Base-by-base conservation (phyloP, 2,888 invertebrate species). In the Sericinus montela region DNA sequence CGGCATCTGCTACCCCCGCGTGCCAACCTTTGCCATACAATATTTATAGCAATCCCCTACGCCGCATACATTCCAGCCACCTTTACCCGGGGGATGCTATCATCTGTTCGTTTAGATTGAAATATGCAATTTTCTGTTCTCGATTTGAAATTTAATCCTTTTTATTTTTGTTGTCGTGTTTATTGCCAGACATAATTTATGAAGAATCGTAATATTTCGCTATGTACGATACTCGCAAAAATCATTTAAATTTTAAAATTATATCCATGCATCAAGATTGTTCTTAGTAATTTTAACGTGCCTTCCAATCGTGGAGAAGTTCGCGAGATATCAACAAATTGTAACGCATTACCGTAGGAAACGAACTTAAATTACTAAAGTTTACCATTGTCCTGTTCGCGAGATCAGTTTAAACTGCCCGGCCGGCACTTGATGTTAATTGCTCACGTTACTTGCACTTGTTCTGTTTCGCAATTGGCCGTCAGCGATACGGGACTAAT, bases 1-100 rank as follows among this genome's bases (percentile, higher is more conserved):
- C 63, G 58, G 75, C 85, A 85, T 85, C 84, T 85, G 86, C 77
- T 56, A 55, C 72, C 72, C 70, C 72, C 72, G 68, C 69, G 59
- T 52, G 44, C 52, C 46, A 57, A 60, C 52, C 60, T 55, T 13
- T 30, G 9, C 29, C 59, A 59, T 65, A 57, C 61, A 65, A 63
- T 66, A 67, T 67, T 60, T 55, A 62, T 62, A 58, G 62, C 63
- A 61, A 66, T 65, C 65, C 56, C 43, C 54, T 40, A 55, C 39
- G 54, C 54, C 32, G 55, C 50, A 47, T 56, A 48, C 45, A 58
- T 50, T 59, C 57, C 50, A 54, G 34, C 35, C 37, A 36, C 52
- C n/a, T 48, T 25, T 52, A 37, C 23, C 41, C 3, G 41, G 36
- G 41, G 41, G 40, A 45, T 38, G 23, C 11, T 32, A 11, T 32